Conservation (phyloP, 2,888 invertebrate genomes). For the Tipula confusa region DNA sequence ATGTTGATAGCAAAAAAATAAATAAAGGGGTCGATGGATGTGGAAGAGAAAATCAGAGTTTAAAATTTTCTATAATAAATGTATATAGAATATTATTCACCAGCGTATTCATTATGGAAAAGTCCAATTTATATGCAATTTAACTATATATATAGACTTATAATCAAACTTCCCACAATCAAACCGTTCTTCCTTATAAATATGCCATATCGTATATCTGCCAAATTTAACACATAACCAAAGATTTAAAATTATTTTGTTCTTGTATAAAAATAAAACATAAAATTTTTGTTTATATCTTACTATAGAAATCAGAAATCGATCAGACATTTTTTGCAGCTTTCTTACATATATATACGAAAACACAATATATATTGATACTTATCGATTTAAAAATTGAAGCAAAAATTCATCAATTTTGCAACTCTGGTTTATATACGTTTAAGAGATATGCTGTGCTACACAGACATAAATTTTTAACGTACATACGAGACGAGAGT, state of each 20-base stretch:
- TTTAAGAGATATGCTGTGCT: neutral
- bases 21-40: neutral
- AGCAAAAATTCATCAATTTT: constrained; percentile 13
- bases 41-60: neutral
- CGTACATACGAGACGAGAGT: neutral
- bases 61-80: neutral
- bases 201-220: neutral
- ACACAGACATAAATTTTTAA: neutral
- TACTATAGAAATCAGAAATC: neutral
- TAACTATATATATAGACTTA: neutral
- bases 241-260: neutral
- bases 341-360: neutral
- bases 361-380: constrained; percentile 25
- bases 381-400: constrained; percentile 20
- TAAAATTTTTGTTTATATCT: neutral
- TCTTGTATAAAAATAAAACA: neutral
- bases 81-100: too few species aligned
- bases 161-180: neutral
- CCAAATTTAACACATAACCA: neutral
- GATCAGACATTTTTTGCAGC: constrained; percentile 20
- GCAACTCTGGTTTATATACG: neutral
- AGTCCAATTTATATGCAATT: neutral
- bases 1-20: neutral
- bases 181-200: neutral
- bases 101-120: too few species aligned